A percentile compares a stretch with the other conserved stretches of the same genome.
phyloP scores from a whole-genome alignment of 2,113 vertebrate genomes.

The human (Homo sapiens) region DNA sequence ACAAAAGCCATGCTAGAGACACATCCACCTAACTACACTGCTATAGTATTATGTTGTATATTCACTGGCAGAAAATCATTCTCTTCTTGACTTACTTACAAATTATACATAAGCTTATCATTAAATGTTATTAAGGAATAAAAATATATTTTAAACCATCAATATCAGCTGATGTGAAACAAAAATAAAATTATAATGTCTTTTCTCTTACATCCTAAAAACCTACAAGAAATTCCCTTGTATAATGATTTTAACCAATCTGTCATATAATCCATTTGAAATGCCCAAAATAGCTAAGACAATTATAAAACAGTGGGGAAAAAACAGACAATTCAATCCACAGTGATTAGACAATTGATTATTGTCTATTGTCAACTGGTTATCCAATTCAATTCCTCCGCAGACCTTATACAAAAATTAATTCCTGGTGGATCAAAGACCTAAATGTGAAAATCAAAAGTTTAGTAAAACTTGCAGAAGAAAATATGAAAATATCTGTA shows the following conservation, averaged over 20 bases:
- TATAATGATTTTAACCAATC: neutral
- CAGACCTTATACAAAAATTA: neutral
- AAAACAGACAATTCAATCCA: neutral
- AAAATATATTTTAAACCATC: constrained; percentile 16
- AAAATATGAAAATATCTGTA: neutral
- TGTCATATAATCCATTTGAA: neutral
- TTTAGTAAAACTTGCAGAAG: constrained; percentile 22
- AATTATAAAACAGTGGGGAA: neutral
- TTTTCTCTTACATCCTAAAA: constrained; percentile 24
- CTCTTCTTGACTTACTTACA: neutral
- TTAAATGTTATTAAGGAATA: neutral
- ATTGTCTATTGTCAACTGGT: neutral
- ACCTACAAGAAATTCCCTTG: neutral
- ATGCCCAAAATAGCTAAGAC: neutral
- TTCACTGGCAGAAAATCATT: neutral
- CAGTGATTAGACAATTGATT: neutral
- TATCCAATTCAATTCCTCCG: constrained; percentile 3
- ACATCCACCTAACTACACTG: neutral
- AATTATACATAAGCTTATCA: constrained; percentile 12
- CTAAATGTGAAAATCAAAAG: constrained; percentile 29
- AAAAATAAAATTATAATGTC: neutral
- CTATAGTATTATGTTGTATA: neutral
- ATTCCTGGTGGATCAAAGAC: neutral
- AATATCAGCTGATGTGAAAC: neutral
- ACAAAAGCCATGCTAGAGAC: neutral